Evolutionary conservation across 2,797 vertebrate species (phyloP).

Genomic region (Syngnathus acus): DNA sequence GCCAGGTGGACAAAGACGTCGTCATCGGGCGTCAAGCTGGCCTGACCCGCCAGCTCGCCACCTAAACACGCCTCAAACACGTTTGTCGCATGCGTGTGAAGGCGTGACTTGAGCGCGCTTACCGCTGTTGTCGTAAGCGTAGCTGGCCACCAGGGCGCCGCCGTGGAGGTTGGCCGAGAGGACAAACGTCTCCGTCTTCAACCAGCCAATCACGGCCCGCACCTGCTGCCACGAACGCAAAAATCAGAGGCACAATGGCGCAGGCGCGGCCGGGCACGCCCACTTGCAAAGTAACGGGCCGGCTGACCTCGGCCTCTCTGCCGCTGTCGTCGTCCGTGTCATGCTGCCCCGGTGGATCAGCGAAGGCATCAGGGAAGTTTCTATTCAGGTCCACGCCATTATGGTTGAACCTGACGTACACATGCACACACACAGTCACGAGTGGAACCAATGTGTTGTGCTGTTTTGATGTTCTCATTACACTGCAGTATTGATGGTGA

Average conservation of each 20-base stretch:
- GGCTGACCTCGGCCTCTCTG: conserved; percentile 73
- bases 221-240: conserved; percentile 52
- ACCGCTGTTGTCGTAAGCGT: conserved; percentile 91
- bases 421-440: conserved; percentile 1
- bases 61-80: conserved; percentile 21
- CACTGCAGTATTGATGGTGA: too few species aligned
- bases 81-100: not conserved
- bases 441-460: too few species aligned
- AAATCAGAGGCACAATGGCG: too few species aligned
- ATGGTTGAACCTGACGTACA: conserved; percentile 72
- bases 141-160: conserved; percentile 89
- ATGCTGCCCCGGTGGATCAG: conserved; percentile 12
- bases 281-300: not conserved
- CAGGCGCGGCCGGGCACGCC: too few species aligned
- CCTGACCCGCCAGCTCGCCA: conserved; percentile 46
- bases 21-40: conserved; percentile 77
- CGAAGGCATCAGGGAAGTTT: conserved; percentile 86
- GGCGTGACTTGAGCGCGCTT: not conserved
- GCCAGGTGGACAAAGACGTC: conserved; percentile 89
- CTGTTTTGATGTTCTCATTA: too few species aligned
- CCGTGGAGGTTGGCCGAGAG: conserved; percentile 94
- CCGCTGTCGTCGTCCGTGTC: rapidly evolving
- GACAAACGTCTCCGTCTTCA: conserved; percentile 79
- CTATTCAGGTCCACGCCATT: conserved; percentile 84
- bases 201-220: conserved; percentile 81